Conservation (phyloP, 2,797 vertebrate species). For the Oryzias sinensis region DNA sequence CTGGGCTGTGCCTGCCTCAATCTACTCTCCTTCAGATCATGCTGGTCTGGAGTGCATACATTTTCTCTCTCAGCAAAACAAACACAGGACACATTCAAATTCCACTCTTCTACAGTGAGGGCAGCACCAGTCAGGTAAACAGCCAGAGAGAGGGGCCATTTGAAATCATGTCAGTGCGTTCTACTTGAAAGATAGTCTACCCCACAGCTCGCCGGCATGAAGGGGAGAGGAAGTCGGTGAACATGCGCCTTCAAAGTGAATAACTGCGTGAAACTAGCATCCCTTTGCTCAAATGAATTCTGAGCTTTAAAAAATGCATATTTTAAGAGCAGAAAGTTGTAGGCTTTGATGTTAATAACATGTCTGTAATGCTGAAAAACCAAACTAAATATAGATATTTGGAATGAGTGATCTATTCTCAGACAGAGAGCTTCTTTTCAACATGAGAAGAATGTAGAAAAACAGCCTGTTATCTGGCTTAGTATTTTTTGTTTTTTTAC, state of each 20-base stretch:
- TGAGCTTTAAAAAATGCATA: slow-evolving; percentile 28
- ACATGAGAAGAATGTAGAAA: slow-evolving; percentile 7
- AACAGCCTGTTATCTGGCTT: neutral
- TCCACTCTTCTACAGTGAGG: slow-evolving; percentile 42
- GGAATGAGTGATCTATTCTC: slow-evolving; percentile 13
- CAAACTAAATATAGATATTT: slow-evolving; percentile 20
- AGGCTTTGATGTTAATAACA: slow-evolving; percentile 46
- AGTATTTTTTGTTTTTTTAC: neutral
- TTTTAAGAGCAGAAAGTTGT: slow-evolving; percentile 31
- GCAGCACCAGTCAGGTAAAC: slow-evolving; percentile 29
- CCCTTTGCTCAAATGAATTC: slow-evolving; percentile 46
- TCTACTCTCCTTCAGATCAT: slow-evolving; percentile 73
- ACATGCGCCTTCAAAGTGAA: slow-evolving; percentile 61
- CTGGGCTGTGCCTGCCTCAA: slow-evolving; percentile 75
- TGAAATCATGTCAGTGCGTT: slow-evolving; percentile 62
- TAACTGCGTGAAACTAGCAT: slow-evolving; percentile 51
- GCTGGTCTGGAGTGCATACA: slow-evolving; percentile 57
- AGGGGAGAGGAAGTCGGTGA: slow-evolving; percentile 24
- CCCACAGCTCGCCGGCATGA: slow-evolving; percentile 32
- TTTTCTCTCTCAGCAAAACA: slow-evolving; percentile 68
- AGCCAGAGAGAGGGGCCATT: slow-evolving; percentile 36
- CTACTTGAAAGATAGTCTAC: slow-evolving; percentile 44
- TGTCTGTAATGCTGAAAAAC: slow-evolving; percentile 29
- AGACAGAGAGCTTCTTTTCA: slow-evolving; percentile 2
- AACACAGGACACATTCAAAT: slow-evolving; percentile 65